These are phyloP conservation scores for Bubo bubo DNA, from an alignment of 2,113 vertebrate species.

Conservation along the genomic window DNA sequence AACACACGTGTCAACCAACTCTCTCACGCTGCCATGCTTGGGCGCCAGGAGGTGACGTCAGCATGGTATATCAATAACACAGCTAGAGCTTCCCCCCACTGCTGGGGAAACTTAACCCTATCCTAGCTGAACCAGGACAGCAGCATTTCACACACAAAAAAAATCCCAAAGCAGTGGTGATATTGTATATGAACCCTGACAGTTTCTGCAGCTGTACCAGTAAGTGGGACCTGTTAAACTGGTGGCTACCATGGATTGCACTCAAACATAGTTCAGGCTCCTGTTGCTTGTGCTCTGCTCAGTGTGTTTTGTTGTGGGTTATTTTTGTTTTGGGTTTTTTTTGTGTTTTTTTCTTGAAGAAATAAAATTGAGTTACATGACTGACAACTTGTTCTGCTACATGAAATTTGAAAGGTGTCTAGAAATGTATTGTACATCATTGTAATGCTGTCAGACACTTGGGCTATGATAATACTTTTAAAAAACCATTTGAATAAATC, in stretches of 20 bases:
- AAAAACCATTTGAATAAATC: neutral
- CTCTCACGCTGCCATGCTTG: too few relatives aligned
- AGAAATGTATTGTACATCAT: neutral
- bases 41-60: too few relatives aligned
- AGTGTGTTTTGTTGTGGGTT: neutral
- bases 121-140: too few relatives aligned
- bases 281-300: neutral
- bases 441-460: neutral
- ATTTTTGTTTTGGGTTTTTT: rapidly evolving
- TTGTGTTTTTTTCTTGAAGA: neutral
- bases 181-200: neutral
- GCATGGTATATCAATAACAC: too few relatives aligned
- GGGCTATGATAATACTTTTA: neutral
- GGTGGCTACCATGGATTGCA: neutral
- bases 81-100: too few relatives aligned
- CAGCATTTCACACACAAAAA: neutral
- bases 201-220: neutral
- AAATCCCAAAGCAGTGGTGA: neutral
- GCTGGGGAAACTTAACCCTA: too few relatives aligned
- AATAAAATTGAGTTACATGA: neutral
- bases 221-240: neutral
- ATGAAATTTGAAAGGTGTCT: neutral
- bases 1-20: too few relatives aligned
- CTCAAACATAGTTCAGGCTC: neutral
- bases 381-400: neutral